Percentiles rank a stretch among this genome's conserved stretches.
phyloP scores from a whole-genome alignment of 2,888 invertebrate genomes.

The Gastracanthus pulcherrimus region DNA sequence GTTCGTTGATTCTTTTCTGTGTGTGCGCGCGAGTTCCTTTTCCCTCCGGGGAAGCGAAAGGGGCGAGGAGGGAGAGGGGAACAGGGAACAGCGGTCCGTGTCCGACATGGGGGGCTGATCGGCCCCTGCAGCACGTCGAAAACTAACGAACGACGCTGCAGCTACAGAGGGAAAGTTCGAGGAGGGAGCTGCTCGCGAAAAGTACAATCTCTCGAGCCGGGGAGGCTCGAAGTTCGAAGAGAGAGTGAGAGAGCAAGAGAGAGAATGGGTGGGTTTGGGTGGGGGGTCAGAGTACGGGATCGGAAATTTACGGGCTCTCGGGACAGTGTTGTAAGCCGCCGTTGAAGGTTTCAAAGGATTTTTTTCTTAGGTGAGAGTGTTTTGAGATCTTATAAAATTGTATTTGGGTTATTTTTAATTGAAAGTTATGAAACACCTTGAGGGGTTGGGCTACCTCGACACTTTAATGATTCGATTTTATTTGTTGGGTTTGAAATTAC shows the following conservation, averaged over 20 bases:
- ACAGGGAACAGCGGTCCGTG: neutral
- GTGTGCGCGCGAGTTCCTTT: slow-evolving; percentile 42
- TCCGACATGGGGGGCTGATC: slow-evolving; percentile 1
- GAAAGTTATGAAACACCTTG: too few species aligned
- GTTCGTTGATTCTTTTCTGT: too few species aligned
- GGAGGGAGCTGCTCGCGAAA: neutral
- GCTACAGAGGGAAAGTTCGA: neutral
- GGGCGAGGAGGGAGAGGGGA: neutral
- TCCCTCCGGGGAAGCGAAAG: slow-evolving; percentile 29
- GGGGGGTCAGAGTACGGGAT: too few species aligned
- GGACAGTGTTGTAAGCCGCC: neutral
- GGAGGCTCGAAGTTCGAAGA: neutral
- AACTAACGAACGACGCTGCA: slow-evolving; percentile 43
- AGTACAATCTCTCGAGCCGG: neutral
- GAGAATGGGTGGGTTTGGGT: too few species aligned
- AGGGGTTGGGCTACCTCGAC: too few species aligned
- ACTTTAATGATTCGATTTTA: neutral
- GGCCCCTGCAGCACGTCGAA: slow-evolving; percentile 28
- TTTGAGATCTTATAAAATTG: too few species aligned
- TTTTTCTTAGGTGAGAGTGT: neutral
- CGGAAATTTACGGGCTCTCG: neutral
- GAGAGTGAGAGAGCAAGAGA: too few species aligned
- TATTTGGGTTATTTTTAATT: neutral
- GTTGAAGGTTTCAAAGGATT: neutral
- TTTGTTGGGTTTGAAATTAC: too few species aligned